Conservation (phyloP, 2,888 invertebrate genomes). For the Plebejus anna region DNA sequence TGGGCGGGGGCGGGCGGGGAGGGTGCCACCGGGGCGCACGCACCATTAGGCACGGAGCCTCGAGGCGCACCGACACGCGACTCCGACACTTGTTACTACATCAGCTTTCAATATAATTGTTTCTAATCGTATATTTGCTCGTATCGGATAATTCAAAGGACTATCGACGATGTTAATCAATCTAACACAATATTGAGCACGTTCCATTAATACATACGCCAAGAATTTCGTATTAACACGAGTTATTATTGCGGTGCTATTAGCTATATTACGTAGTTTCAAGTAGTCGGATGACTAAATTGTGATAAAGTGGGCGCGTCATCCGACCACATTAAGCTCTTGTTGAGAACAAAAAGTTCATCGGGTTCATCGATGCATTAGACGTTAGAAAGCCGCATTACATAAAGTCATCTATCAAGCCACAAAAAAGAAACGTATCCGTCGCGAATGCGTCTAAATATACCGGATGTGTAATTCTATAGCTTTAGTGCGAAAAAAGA, state of each 20-base stretch:
- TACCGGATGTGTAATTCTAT: slow-evolving; percentile 16
- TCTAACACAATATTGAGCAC: slow-evolving; percentile 7
- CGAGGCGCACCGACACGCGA: slow-evolving; percentile 62
- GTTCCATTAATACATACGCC: neutral
- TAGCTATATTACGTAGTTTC: neutral
- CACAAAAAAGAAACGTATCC: slow-evolving; percentile 11
- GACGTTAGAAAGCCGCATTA: slow-evolving; percentile 20
- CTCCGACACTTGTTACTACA: slow-evolving; percentile 66
- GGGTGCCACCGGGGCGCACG: slow-evolving; percentile 57
- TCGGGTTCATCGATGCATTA: neutral
- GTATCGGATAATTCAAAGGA: slow-evolving; percentile 30
- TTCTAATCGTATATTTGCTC: slow-evolving; percentile 58
- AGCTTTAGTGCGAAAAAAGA: slow-evolving; percentile 14
- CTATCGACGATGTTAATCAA: slow-evolving; percentile 16
- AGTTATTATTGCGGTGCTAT: neutral
- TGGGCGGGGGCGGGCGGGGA: slow-evolving; percentile 61
- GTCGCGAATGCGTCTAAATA: neutral
- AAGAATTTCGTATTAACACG: neutral
- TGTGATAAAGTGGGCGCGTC: neutral
- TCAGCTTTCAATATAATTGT: slow-evolving; percentile 70
- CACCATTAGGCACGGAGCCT: slow-evolving; percentile 69
- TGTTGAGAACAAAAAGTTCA: neutral
- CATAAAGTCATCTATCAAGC: slow-evolving; percentile 12
- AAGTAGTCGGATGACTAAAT: neutral
- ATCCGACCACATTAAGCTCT: neutral